Evolutionary conservation across 2,113 vertebrate genomes (phyloP).

Genomic region (Lagenorhynchus albirostris): DNA sequence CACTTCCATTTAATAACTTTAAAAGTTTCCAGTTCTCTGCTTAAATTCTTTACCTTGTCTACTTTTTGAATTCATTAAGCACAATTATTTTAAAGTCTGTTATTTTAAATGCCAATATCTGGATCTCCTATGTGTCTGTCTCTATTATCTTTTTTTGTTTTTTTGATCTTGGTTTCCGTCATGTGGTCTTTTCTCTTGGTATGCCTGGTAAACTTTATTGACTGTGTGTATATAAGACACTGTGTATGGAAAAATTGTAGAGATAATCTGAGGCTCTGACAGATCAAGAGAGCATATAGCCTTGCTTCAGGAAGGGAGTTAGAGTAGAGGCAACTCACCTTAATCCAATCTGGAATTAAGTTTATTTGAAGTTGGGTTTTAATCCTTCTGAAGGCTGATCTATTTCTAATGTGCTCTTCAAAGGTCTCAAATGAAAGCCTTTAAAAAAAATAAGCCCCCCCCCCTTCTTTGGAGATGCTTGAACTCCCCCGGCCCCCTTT

Average conservation of each 20-base stretch:
- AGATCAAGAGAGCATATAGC: background rate
- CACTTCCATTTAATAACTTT: background rate
- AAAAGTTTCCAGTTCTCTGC: background rate
- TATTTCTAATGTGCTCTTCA: background rate
- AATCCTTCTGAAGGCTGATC: background rate
- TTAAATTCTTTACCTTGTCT: background rate
- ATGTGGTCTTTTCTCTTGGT: background rate
- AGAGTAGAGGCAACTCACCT: background rate
- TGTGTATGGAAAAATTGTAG: background rate
- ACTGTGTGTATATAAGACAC: background rate
- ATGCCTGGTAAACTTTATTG: background rate
- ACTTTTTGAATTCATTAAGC: background rate
- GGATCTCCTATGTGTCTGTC: background rate
- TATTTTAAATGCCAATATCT: background rate
- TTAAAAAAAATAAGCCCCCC: background rate
- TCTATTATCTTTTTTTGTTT: background rate
- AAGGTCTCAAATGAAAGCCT: background rate
- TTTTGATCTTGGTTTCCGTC: background rate
- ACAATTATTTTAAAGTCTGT: background rate
- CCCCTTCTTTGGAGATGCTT: background rate
- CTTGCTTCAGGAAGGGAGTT: background rate
- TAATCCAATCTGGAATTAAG: background rate
- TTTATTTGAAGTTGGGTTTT: background rate
- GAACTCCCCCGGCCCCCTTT: background rate
- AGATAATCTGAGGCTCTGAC: background rate